These are phyloP conservation scores for Drosophila navojoa DNA, from an alignment of 1,140 invertebrate species.

Conservation along the genomic window DNA sequence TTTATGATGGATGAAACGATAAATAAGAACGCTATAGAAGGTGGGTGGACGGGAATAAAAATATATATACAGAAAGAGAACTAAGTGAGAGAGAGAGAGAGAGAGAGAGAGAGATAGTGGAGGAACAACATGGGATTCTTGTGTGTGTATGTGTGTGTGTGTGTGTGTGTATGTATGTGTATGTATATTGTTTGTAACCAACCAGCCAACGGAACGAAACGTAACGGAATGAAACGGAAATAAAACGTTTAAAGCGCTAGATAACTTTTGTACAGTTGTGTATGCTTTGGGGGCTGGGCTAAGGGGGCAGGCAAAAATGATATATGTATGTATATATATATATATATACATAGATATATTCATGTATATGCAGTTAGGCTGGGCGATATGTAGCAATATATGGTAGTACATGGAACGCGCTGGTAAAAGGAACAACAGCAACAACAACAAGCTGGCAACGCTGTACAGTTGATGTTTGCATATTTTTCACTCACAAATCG, in stretches of 20 bases:
- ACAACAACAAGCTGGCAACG: conserved; percentile 42
- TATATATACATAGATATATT: conserved; percentile 24
- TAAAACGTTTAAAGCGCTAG: conserved; percentile 51
- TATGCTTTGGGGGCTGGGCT: conserved; percentile 19
- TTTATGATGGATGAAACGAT: neutral
- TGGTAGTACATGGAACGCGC: conserved; percentile 56
- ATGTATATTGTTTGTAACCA: conserved; percentile 36
- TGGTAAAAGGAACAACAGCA: conserved; percentile 11
- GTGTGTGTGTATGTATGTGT: conserved; percentile 40
- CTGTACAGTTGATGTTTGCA: conserved; percentile 46
- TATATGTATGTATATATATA: conserved; percentile 17
- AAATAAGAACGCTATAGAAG: neutral
- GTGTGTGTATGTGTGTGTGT: conserved; percentile 37
- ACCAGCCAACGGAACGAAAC: conserved; percentile 54
- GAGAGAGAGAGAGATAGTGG: conserved; percentile 44
- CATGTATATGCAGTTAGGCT: conserved; percentile 55
- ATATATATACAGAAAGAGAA: conserved; percentile 47
- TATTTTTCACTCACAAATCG: conserved; percentile 61
- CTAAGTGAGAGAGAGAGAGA: conserved; percentile 23
- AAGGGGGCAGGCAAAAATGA: conserved; percentile 46
- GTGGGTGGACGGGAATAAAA: neutral
- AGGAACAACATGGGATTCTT: conserved; percentile 77
- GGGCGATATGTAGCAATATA: conserved; percentile 53
- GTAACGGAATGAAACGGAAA: conserved; percentile 53
- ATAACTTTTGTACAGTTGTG: conserved; percentile 40